Conservation (phyloP, 2,888 invertebrate species). For the Pogonocherus hispidulus region DNA sequence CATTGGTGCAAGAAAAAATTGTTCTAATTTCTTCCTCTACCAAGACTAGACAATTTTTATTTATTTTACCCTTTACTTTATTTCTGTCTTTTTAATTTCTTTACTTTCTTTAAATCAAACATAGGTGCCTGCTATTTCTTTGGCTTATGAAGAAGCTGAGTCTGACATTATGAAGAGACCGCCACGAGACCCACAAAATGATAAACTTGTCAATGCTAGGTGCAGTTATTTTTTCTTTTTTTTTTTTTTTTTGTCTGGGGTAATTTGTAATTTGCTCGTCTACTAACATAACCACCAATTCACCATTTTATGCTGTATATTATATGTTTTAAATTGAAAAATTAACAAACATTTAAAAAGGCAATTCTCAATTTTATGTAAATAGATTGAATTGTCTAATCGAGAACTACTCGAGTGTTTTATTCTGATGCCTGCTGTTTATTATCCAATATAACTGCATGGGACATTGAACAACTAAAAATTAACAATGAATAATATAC, state of each 20-base stretch:
- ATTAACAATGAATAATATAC: background rate
- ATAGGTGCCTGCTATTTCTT: conserved; percentile 91
- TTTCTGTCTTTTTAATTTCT: conserved; percentile 47
- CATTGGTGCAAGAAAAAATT: conserved; percentile 21
- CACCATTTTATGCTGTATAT: conserved; percentile 15
- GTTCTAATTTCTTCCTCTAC: conserved; percentile 3
- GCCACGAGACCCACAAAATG: conserved; percentile 88
- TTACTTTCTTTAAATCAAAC: conserved; percentile 51
- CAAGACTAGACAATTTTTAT: conserved; percentile 6
- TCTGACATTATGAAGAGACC: conserved; percentile 95
- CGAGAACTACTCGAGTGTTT: conserved; percentile 18
- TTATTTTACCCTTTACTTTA: conserved; percentile 39
- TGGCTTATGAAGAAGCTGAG: conserved; percentile 92
- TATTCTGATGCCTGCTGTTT: conserved; percentile 49
- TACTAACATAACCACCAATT: conserved; percentile 34
- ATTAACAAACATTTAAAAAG: conserved; percentile 28
- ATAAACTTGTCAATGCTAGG: conserved; percentile 96
- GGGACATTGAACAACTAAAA: conserved; percentile 24
- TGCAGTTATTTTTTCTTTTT: conserved; percentile 67
- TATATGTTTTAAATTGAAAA: conserved; percentile 40
- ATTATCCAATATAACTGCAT: conserved; percentile 39
- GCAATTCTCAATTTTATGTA: conserved; percentile 33
- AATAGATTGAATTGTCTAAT: conserved; percentile 24
- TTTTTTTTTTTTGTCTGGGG: conserved; percentile 36
- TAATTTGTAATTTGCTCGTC: conserved; percentile 34